These are phyloP conservation scores for Varanus salvator DNA, from an alignment of 2,113 vertebrate genomes.

Conservation along the genomic window DNA sequence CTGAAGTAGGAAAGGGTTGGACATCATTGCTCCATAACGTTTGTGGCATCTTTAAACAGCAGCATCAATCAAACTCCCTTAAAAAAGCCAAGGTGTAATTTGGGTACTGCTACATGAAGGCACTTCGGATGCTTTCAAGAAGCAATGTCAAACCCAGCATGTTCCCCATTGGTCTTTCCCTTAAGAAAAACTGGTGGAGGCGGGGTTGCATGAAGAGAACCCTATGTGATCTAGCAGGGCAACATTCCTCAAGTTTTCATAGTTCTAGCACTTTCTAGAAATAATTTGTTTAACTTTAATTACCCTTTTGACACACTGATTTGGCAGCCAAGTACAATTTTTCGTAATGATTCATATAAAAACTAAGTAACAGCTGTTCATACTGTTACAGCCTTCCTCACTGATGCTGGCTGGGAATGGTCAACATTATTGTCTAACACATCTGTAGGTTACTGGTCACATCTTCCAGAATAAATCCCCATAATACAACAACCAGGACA, in stretches of 20 bases:
- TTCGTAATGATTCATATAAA: not conserved
- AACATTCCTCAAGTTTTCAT: not conserved
- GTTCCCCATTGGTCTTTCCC: too few relatives aligned
- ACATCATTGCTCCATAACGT: not conserved
- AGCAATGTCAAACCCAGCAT: too few relatives aligned
- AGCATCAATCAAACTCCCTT: too few relatives aligned
- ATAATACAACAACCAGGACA: not conserved
- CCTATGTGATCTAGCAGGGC: not conserved
- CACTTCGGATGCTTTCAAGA: too few relatives aligned
- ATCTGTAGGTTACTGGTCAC: not conserved
- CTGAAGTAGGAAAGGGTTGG: not conserved
- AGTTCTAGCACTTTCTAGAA: not conserved
- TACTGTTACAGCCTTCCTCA: too few relatives aligned
- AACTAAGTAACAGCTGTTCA: not conserved
- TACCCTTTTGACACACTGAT: not conserved
- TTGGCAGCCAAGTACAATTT: not conserved
- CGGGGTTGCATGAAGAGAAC: too few relatives aligned
- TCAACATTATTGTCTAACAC: too few relatives aligned
- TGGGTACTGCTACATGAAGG: too few relatives aligned
- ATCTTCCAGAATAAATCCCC: not conserved
- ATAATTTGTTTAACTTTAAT: not conserved
- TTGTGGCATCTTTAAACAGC: not conserved
- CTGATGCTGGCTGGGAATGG: too few relatives aligned
- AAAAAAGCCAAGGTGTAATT: too few relatives aligned
- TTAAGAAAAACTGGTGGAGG: too few relatives aligned